Evolutionary conservation across 2,888 invertebrate genomes (phyloP), one percentile per base, ranked within the genome.

Genomic region (Nasonovia ribisnigri): DNA sequence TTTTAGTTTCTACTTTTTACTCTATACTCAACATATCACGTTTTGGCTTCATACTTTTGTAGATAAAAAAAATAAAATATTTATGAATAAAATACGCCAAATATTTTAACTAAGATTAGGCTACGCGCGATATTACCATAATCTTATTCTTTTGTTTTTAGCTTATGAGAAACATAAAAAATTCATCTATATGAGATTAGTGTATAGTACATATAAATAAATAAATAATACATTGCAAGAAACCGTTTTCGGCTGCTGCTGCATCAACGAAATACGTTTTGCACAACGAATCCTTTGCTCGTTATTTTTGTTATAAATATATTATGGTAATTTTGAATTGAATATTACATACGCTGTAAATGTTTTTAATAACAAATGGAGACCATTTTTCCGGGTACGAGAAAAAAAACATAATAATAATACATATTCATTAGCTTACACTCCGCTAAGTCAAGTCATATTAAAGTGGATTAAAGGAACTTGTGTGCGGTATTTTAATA

Each of bases 141-240:
- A 46, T 86, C 29, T 1, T 46, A 29, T 86, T 43, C 29, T 86
- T 86, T 86, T 86, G 29, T 86, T 86, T 86, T 86, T 86, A 29
- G 46, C 43, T 46, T 13, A 46, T 86, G 86, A 29, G 86, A 86
- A 46, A 29, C 43, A 86, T 86, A 86, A 46, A 86, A 86, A 86
- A 46, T 86, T 46, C n/a, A 86, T 46, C 86, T 43, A 86, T 86
- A 29, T 48, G 43, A 43, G 86, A 86, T 86, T 29, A 46, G 86
- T n/a, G 29, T 86, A 10, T 16, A 16, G 29, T n/a, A 86, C 5
- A 46, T 46, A 86, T 77, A 77, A 77, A 77, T 36, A 77, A 77
- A 86, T 86, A 86, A 43, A 86, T 86, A 86, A 86, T 86, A 86
- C 86, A 86, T 86, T 46, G 86, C 46, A 86, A 86, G 46, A 86